These are phyloP conservation scores for Alexandromys oeconomus DNA, from an alignment of 2,797 vertebrate species.

Conservation along the genomic window DNA sequence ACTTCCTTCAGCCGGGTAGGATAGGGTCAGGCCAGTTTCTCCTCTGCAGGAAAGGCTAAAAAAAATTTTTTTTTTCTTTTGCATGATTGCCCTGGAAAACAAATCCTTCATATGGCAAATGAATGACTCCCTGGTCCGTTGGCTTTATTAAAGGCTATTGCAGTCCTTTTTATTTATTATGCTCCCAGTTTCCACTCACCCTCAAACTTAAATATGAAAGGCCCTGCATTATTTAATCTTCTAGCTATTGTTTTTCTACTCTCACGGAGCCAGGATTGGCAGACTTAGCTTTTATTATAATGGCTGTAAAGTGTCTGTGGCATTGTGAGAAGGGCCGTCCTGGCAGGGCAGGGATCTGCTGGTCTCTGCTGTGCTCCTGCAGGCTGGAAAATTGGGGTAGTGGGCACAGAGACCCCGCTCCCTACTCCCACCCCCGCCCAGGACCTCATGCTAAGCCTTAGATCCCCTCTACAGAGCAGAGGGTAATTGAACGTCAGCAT, in stretches of 20 bases:
- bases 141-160: conserved; percentile 80
- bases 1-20: conserved; percentile 67
- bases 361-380: conserved; percentile 5
- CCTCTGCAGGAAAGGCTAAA: conserved; percentile 56
- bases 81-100: conserved; percentile 81
- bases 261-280: conserved; percentile 60
- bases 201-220: conserved; percentile 77
- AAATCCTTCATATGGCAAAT: conserved; percentile 79
- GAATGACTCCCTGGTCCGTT: conserved; percentile 81
- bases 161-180: conserved; percentile 80
- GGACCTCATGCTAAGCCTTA: conserved; percentile 28
- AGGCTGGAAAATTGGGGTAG: not conserved
- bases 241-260: conserved; percentile 74
- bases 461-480: conserved; percentile 43
- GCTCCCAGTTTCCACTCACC: conserved; percentile 72
- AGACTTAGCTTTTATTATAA: conserved; percentile 65
- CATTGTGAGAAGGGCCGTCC: conserved; percentile 48
- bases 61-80: not conserved
- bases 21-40: conserved; percentile 65
- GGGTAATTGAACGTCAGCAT: conserved; percentile 61
- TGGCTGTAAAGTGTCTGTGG: conserved; percentile 53
- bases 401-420: conserved; percentile 26
- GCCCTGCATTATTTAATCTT: conserved; percentile 77
- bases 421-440: not conserved
- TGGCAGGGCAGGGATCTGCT: conserved; percentile 46